Base-by-base conservation (phyloP, 2,113 vertebrate genomes). In the Malurus alboscapulatus region DNA sequence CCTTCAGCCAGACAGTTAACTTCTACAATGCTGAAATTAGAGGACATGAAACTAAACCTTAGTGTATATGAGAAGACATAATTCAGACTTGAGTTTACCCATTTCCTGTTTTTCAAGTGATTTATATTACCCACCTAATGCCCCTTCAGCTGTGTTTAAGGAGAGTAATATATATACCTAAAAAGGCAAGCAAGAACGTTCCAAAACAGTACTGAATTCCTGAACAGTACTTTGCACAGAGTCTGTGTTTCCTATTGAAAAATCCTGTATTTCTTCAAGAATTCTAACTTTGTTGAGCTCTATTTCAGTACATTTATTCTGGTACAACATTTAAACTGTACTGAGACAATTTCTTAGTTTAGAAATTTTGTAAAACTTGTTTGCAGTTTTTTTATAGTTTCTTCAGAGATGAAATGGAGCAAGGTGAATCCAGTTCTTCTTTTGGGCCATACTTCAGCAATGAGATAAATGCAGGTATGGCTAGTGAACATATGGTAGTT, bases 31-130 rank as follows among this genome's bases (percentile, higher is more conserved):
- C 38, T 66, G 66, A 91, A 93, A 91, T 91, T 81, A 71, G 61
- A 81, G 16, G 34, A 87, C 65, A 30, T 75, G 51, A 93, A 93
- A 88, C 51, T 80, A 83, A 95, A 92, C 45, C 38, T 80, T 42
- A 40, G 22, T 32, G 20, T 59, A 32, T 71, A 87, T 77, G 80
- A 87, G 72, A 92, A 2, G 4, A 61, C 57, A 92, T 94, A 96
- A 94, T 88, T 93, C 79, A 90, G 89, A 94, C 72, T 53, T 84
- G 61, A 94, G 32, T 89, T 87, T 75, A 75, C 44, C 61, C 9
- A 68, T 93, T 92, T 96, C 91, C 80, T 93, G 68, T 14, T 84
- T 93, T 93, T 84, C 83, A 88, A 26, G 61, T 94, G 86, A 91
- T 96, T 95, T 96, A 94, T 92, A 75, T 68, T 61, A 81, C 36